Base-by-base conservation (phyloP, 2,113 vertebrate species). In the Dissostichus mawsoni region DNA sequence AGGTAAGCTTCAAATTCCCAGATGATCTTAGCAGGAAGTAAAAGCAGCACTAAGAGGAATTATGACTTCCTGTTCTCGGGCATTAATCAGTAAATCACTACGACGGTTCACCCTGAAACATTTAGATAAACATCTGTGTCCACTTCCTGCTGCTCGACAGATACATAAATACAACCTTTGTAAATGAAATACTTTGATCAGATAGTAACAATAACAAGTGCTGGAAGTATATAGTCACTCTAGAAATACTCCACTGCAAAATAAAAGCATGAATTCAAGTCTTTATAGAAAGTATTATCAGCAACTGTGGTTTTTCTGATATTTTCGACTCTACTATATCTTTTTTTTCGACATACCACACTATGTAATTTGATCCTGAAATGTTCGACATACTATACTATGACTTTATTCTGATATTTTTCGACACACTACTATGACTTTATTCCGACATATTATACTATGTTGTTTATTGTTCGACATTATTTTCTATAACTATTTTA, bases 1-100 rank as follows among this genome's bases (percentile, higher is more conserved):
- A 79, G 70, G 51, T 65, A 52, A 74, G 52, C 45, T 78, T 58
- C 23, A 47, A 69, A 79, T 66, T 84, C 76, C 82, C 16, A 75
- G 66, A 53, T 61, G 58, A 84, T 79, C 71, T 78, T 25, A 25
- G 8, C 65, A 75, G 82, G 71, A 70, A 75, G 76, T 52, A 23
- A 79, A 78, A 78, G 14, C n/a, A 72, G 67, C 61, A 52, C 36
- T 20, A 48, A 25, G 41, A 78, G 68, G 62, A 83, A 63, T 78
- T 20, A 84, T 69, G 58, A 74, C 76, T 69, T 79, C 70, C 80
- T 52, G 10, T 13, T 67, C 0, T 10, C 41, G 48, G 18, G 3
- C 29, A 64, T 41, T 58, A 45, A 58, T 81, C 58, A 41, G 62
- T 13, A 9, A 50, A 29, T 23, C 23, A 11, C 7, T 18, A 36